These are phyloP conservation scores for Oxyura jamaicensis DNA, from an alignment of 2,113 vertebrate species.

Conservation along the genomic window DNA sequence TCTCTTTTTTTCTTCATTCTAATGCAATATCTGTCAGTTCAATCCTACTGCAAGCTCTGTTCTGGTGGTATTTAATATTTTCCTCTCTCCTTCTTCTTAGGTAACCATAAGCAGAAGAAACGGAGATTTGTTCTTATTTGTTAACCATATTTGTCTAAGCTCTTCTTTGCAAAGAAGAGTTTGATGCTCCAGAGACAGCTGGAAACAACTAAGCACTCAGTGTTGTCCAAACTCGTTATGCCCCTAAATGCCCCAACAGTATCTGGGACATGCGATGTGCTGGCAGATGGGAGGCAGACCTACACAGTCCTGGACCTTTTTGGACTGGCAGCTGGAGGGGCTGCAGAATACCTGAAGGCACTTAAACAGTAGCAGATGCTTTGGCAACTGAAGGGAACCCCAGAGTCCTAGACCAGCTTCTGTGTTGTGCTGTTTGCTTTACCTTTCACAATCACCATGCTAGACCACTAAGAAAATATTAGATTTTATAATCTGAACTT, in stretches of 20 bases:
- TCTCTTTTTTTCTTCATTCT: neutral
- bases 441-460: neutral
- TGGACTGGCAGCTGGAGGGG: conserved; percentile 14
- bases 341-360: conserved; percentile 36
- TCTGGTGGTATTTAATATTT: neutral
- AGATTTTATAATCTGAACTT: neutral
- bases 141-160: neutral
- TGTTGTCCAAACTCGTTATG: neutral
- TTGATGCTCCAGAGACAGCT: neutral
- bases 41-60: neutral
- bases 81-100: neutral
- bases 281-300: conserved; percentile 16
- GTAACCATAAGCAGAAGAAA: neutral
- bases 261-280: neutral
- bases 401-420: neutral
- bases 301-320: neutral
- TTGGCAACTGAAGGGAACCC: neutral
- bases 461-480: neutral
- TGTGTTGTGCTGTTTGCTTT: neutral
- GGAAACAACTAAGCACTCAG: neutral
- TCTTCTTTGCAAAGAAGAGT: neutral
- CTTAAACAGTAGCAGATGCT: conserved; percentile 2
- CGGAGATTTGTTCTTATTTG: neutral
- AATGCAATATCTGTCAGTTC: neutral
- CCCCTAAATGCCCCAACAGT: neutral